Evolutionary conservation across 23 tunicate genomes (phyloP), one percentile per base, ranked within the genome.

Genomic region (Clavelina lepadiformis): DNA sequence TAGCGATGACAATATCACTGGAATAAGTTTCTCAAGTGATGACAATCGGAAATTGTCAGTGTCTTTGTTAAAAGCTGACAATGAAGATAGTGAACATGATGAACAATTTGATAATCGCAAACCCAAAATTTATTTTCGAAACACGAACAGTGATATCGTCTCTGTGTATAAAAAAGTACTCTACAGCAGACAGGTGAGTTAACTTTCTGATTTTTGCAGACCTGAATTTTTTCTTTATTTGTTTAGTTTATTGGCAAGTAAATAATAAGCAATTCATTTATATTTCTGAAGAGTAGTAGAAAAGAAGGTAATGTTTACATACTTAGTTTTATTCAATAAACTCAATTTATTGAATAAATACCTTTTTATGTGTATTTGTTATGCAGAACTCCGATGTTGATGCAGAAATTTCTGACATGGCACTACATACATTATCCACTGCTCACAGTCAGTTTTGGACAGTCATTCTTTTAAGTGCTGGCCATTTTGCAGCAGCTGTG

Each of bases 401-500:
- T 41, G 23, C 32, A 1, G n/a, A 27, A 33, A 65, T 65, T 2
- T 51, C 70, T 13, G 31, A 58, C 8, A 21, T 46, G 3, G 44
- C 38, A 5, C 7, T 26, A 19, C 61, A 65, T 3, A 35, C 33
- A 28, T 27, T 82, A 1, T 23, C 30, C 7, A 7, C 34, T 18
- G 80, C 72, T 0, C 63, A 63, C 18, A 33, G 38, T 21, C 71
- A 2, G 11, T 13, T 46, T 4, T 82, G 89, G 80, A 32, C 47
- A 3, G 68, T 89, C 6, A 65, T 81, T 52, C 47, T 89, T 22
- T 62, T 89, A 13, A 89, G 78, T 35, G 97, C 85, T 3, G 89
- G 85, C 11, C 88, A 89, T 64, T 89, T 89, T 52, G 97, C 97
- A 21, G 83, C 97, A 31, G 87, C 88, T 1, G 84, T 81, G 26